Conservation (phyloP, 1,140 invertebrate species). For the Lanistes nyassanus region DNA sequence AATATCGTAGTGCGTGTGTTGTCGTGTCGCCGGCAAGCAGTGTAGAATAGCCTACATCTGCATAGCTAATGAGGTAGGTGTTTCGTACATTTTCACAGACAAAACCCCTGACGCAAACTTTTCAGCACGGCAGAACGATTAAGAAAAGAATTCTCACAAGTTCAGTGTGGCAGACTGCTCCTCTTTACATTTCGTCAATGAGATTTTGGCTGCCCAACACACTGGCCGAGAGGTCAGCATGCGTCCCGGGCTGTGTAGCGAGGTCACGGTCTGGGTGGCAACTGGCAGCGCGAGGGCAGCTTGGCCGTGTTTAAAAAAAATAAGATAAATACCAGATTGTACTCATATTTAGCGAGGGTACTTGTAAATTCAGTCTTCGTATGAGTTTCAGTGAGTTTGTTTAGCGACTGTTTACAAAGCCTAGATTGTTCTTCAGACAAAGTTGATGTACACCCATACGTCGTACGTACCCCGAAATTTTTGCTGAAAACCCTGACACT, state of each 20-base stretch:
- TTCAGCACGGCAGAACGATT: not conserved
- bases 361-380: too few relatives aligned
- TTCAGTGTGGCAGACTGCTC: not conserved
- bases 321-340: too few relatives aligned
- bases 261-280: too few relatives aligned
- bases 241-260: not conserved
- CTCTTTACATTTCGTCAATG: too few relatives aligned
- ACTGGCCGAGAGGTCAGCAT: not conserved
- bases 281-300: too few relatives aligned
- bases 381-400: too few relatives aligned
- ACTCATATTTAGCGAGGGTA: slow-evolving; percentile 6
- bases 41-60: slow-evolving; percentile 22
- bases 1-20: slow-evolving; percentile 24
- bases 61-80: slow-evolving; percentile 36
- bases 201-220: too few relatives aligned
- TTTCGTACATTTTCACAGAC: slow-evolving; percentile 15
- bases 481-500: too few relatives aligned
- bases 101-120: not conserved
- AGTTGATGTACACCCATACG: too few relatives aligned
- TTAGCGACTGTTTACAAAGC: not conserved
- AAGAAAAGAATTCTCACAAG: not conserved
- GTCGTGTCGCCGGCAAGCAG: slow-evolving; percentile 19
- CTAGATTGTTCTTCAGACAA: too few relatives aligned
- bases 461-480: too few relatives aligned
- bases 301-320: too few relatives aligned